Evolutionary conservation across 2,113 vertebrate genomes (phyloP), one percentile per base, ranked within the genome.

Genomic region (Struthio camelus): DNA sequence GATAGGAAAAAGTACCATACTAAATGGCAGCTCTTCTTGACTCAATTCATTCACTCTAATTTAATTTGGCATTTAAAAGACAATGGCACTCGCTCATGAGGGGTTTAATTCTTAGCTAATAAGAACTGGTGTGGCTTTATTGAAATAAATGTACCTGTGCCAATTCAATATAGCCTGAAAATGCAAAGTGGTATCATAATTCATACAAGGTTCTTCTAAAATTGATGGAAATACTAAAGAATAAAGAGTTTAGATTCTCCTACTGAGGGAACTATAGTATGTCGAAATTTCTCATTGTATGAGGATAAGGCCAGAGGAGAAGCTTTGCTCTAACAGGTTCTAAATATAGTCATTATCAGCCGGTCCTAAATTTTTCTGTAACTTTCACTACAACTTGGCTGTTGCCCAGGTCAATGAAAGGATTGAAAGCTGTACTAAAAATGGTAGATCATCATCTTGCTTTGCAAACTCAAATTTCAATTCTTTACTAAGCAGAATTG

Each of bases 131-230:
- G 8, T 14, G 38, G 38, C 9, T 69, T 76, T n/a, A 65, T 13
- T 48, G 15, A 85, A 69, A 77, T 32, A 61, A 56, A 42, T 28
- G 12, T 56, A 6, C 2, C n/a, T 61, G 4, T 73, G 44, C 3
- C 11, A 48, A 15, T 62, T 53, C 28, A 61, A 19, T 1, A 34
- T 2, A 10, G 32, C 6, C 5, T 19, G 8, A 70, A 89, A 40
- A 40, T 36, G 28, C 1, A 17, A 69, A 69, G 7, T 51, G 19
- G 2, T 56, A 10, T 10, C 2, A 0, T 36, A 32, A 2, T 53
- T 70, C 32, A 46, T 54, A 20, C 3, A 53, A 9, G 25, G 2
- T 20, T 78, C 5, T 66, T 30, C 72, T 10, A 83, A 19, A 83
- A 69, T 3, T 46, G 14, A 10, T 82, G 15, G 23, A 34, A 79